A percentile compares a stretch with the other conserved stretches of the same genome.
Evolutionary conservation across 1,140 invertebrate genomes (phyloP).

Genomic region (Colletes gigas): DNA sequence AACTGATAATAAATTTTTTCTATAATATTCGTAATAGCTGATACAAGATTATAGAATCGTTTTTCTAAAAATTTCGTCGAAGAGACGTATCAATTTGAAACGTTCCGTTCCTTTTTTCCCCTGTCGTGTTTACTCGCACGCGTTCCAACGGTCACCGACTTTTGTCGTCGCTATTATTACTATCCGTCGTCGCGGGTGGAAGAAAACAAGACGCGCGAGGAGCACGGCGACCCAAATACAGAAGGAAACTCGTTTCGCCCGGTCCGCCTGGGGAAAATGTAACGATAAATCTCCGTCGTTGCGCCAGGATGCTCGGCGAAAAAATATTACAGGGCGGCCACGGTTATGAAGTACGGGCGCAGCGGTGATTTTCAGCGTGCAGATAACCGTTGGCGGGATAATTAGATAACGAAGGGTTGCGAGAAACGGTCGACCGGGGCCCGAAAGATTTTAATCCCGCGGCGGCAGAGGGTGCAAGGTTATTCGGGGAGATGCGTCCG

Average conservation of each 20-base stretch:
- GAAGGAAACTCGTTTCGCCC: not conserved
- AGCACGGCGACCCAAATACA: not conserved
- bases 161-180: not conserved
- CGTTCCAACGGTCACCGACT: not conserved
- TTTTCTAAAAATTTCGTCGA: no score
- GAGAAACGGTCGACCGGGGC: constrained; percentile 4
- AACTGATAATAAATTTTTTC: no score
- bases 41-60: no score
- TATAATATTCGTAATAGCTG: no score
- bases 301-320: not conserved
- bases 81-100: no score
- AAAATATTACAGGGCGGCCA: constrained; percentile 25
- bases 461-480: constrained; percentile 6
- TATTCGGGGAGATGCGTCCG: constrained; percentile 26
- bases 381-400: constrained; percentile 44
- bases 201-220: not conserved
- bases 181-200: not conserved
- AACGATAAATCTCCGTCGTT: constrained; percentile 37
- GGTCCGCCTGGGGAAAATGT: constrained; percentile 2
- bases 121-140: not conserved
- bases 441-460: constrained; percentile 46
- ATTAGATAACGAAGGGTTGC: constrained; percentile 44
- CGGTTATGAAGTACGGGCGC: constrained; percentile 9
- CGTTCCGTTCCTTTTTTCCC: no score
- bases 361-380: constrained; percentile 8